These are phyloP conservation scores for Harlomillsia oculata DNA, from an alignment of 1,140 invertebrate species.

Conservation along the genomic window DNA sequence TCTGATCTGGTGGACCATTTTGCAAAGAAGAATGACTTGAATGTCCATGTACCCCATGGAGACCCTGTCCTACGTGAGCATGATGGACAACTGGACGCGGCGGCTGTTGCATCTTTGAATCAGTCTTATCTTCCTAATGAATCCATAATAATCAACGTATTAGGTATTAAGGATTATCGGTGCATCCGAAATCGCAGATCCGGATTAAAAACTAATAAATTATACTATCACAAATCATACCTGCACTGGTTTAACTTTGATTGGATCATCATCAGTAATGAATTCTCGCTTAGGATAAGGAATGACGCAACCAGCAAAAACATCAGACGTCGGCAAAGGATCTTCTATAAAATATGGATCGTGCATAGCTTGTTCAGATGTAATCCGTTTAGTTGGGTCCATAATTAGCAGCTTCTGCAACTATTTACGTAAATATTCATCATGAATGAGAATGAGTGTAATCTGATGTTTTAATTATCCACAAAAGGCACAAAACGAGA, in stretches of 20 bases:
- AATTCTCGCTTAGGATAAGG: slow-evolving; percentile 98
- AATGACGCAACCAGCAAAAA: slow-evolving; percentile 88
- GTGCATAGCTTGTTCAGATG: slow-evolving; percentile 95
- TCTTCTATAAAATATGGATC: slow-evolving; percentile 96
- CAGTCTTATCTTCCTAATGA: slow-evolving; percentile 23
- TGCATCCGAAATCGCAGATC: no score
- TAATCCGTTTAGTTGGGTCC: slow-evolving; percentile 98
- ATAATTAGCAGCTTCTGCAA: slow-evolving; percentile 88
- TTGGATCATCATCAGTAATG: slow-evolving; percentile 95
- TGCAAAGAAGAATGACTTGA: neutral
- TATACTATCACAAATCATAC: no score
- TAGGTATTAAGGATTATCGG: no score
- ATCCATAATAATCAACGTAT: no score
- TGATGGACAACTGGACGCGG: neutral
- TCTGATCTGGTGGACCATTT: slow-evolving; percentile 3
- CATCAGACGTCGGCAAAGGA: slow-evolving; percentile 40
- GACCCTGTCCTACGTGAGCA: slow-evolving; percentile 6
- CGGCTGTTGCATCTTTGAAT: slow-evolving; percentile 19
- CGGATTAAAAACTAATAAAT: no score
- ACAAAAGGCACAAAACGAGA: no score
- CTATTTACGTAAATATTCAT: slow-evolving; percentile 39
- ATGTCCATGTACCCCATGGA: slow-evolving; percentile 11
- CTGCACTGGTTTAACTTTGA: slow-evolving; percentile 70
- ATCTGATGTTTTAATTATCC: neutral
- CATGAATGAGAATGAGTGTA: slow-evolving; percentile 6